Conservation (phyloP, 2,797 vertebrate species). For the Brotula barbata region DNA sequence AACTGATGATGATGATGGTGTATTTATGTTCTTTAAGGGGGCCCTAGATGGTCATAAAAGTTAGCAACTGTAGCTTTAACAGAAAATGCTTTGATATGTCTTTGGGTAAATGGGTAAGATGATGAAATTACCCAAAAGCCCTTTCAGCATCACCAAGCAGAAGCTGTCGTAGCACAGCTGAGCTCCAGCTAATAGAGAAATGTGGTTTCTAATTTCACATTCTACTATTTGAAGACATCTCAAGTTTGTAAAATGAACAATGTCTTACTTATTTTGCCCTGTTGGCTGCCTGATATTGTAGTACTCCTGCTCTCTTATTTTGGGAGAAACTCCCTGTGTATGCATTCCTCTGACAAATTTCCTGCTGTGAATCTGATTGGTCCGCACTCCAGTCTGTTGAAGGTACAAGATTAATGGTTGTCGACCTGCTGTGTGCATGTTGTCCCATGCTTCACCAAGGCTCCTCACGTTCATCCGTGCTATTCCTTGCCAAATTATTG, state of each 20-base stretch:
- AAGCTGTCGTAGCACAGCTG: conserved; percentile 9
- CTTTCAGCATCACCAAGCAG: conserved; percentile 23
- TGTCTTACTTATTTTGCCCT: conserved; percentile 54
- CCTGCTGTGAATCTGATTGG: conserved; percentile 59
- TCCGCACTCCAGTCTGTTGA: conserved; percentile 48
- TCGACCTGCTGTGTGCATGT: conserved; percentile 46
- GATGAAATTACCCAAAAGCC: conserved; percentile 12
- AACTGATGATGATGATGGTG: too few species aligned
- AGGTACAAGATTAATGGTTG: conserved; percentile 63
- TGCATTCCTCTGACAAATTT: conserved; percentile 65
- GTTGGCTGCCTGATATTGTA: conserved; percentile 39
- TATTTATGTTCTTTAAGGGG: too few species aligned
- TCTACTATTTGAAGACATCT: conserved; percentile 49
- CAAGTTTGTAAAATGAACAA: conserved; percentile 47
- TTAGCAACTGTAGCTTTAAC: not conserved
- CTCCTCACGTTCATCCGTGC: conserved; percentile 17
- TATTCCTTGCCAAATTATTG: conserved; percentile 48
- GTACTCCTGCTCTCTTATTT: conserved; percentile 39
- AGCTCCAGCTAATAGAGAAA: conserved; percentile 10
- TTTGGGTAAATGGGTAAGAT: conserved; percentile 16
- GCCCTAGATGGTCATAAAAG: too few species aligned
- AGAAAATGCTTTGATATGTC: conserved; percentile 8
- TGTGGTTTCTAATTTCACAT: conserved; percentile 28
- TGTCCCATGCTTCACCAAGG: conserved; percentile 37
- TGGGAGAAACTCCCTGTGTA: conserved; percentile 27